phyloP scores from a whole-genome alignment of 1,140 invertebrate genomes.

The Scaptomyza graminum region DNA sequence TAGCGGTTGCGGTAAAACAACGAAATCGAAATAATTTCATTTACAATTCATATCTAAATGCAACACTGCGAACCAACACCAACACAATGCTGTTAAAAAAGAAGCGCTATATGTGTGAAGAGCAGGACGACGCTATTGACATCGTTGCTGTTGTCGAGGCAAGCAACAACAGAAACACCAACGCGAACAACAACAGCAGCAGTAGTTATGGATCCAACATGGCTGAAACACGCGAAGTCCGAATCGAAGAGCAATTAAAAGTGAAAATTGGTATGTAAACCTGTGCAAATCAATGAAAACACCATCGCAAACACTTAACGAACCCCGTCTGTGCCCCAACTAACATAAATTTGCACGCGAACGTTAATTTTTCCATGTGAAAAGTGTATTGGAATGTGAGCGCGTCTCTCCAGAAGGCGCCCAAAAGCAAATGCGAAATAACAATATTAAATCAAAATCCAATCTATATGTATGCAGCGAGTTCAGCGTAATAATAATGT shows the following conservation, averaged over 20 bases:
- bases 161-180: slow-evolving; percentile 76
- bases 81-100: slow-evolving; percentile 81
- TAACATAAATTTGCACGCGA: slow-evolving; percentile 37
- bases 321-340: slow-evolving; percentile 24
- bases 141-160: slow-evolving; percentile 58
- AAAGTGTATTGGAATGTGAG: slow-evolving; percentile 76
- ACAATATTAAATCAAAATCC: slow-evolving; percentile 15
- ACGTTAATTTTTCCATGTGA: slow-evolving; percentile 50
- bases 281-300: slow-evolving; percentile 62
- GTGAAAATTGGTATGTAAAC: slow-evolving; percentile 92
- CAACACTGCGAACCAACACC: slow-evolving; percentile 54
- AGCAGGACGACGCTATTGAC: slow-evolving; percentile 75
- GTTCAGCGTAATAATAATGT: slow-evolving; percentile 8
- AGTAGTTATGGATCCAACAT: slow-evolving; percentile 91
- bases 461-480: slow-evolving; percentile 21
- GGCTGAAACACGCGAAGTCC: slow-evolving; percentile 93
- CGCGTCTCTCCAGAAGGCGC: slow-evolving; percentile 50
- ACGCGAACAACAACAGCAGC: slow-evolving; percentile 60
- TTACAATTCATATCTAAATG: slow-evolving; percentile 61
- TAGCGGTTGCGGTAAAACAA: slow-evolving; percentile 47
- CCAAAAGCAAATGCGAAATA: slow-evolving; percentile 28
- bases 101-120: slow-evolving; percentile 80
- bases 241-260: slow-evolving; percentile 93
- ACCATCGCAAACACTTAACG: slow-evolving; percentile 22
- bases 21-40: slow-evolving; percentile 39